A percentile compares a stretch with the other conserved stretches of the same genome.
Conservation (phyloP, 2,888 invertebrate species). For the Hetaerina titia region DNA sequence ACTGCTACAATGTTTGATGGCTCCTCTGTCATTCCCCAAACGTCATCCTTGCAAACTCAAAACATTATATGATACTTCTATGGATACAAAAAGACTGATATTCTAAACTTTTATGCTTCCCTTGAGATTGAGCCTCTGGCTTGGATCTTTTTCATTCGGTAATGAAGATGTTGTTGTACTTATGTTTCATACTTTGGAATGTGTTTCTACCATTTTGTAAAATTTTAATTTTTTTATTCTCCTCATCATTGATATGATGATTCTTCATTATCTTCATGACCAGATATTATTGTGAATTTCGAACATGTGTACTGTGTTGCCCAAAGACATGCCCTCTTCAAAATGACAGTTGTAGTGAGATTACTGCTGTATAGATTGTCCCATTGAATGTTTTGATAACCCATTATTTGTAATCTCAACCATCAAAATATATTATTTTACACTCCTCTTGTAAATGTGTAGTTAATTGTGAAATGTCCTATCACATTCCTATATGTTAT, state of each 20-base stretch:
- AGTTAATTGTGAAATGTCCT: too few species aligned
- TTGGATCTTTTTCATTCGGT: conserved; percentile 36
- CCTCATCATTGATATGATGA: neutral
- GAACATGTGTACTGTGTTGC: neutral
- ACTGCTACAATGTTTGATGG: conserved; percentile 18
- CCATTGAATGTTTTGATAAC: conserved; percentile 14
- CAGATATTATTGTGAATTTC: neutral
- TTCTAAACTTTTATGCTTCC: neutral
- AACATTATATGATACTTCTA: neutral
- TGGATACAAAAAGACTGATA: conserved; percentile 43
- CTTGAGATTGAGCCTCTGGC: neutral
- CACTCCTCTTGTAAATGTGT: neutral
- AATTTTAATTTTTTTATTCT: neutral
- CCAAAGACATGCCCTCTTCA: neutral
- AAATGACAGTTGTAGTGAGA: conserved; percentile 54
- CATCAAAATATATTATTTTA: conserved; percentile 13
- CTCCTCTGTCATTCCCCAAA: neutral
- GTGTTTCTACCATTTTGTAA: conserved; percentile 10
- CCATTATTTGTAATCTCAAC: conserved; percentile 22
- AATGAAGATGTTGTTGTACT: conserved; percentile 44
- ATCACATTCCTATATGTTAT: too few species aligned
- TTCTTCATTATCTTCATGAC: neutral
- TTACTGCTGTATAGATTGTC: conserved; percentile 32
- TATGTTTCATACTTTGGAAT: conserved; percentile 6
- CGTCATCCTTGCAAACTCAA: neutral